phyloP scores from a whole-genome alignment of 2,797 vertebrate genomes.

The Vespertilio murinus region DNA sequence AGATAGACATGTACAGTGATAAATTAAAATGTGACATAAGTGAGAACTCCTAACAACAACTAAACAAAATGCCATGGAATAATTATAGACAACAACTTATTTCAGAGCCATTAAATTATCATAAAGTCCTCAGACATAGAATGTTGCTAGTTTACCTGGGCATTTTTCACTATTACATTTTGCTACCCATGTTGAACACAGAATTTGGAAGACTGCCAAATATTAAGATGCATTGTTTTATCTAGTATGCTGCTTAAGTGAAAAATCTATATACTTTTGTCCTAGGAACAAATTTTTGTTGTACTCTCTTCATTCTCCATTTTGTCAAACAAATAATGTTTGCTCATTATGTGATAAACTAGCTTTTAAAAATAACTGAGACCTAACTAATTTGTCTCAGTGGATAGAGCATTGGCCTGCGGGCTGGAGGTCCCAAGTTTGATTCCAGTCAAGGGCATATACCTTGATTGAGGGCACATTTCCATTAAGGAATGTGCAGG shows the following conservation, averaged over 20 bases:
- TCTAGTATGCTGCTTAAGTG: neutral
- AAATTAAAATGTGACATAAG: neutral
- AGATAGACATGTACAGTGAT: neutral
- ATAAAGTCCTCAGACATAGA: neutral
- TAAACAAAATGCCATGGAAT: neutral
- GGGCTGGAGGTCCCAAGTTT: no score
- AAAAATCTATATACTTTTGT: neutral
- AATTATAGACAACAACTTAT: neutral
- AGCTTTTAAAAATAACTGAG: neutral
- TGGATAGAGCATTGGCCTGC: no score
- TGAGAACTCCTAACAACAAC: neutral
- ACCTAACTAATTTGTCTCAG: no score
- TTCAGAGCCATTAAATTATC: neutral
- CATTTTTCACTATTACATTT: neutral
- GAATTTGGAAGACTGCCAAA: conserved; percentile 16
- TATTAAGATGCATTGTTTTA: neutral
- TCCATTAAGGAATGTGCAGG: no score
- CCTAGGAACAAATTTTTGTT: neutral
- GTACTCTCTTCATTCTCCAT: neutral
- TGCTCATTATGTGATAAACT: neutral
- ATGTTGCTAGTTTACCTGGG: neutral
- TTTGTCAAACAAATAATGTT: neutral
- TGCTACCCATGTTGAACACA: neutral
- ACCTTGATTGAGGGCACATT: no score
- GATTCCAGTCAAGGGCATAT: no score